A percentile compares a stretch with the other conserved stretches of the same genome.
Evolutionary conservation across 2,888 invertebrate genomes (phyloP).

Genomic region (Ischnus inquisitorius): DNA sequence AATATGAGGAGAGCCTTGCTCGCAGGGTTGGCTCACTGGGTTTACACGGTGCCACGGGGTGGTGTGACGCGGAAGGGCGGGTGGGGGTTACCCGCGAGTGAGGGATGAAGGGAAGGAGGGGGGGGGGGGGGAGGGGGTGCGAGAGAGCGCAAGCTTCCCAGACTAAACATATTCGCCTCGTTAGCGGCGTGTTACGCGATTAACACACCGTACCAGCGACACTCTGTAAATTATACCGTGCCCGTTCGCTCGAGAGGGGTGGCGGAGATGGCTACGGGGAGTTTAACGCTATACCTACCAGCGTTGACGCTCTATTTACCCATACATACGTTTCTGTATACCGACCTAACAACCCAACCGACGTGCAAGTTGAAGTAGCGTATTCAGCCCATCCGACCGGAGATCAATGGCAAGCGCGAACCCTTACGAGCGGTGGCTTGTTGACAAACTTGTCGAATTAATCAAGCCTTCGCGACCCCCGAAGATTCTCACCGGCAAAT

Average conservation of each 20-base stretch:
- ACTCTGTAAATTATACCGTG: constrained; percentile 73
- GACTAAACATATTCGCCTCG: constrained; percentile 74
- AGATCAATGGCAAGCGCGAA: constrained; percentile 50
- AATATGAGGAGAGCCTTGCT: constrained; percentile 72
- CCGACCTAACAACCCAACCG: constrained; percentile 26
- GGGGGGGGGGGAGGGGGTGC: constrained; percentile 36
- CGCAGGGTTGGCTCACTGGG: constrained; percentile 58
- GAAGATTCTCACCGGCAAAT: constrained; percentile 23
- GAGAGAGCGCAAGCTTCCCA: constrained; percentile 46
- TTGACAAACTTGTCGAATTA: constrained; percentile 71
- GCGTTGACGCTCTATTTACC: constrained; percentile 48
- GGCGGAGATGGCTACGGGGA: constrained; percentile 27
- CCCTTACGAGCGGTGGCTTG: constrained; percentile 55
- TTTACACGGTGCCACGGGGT: constrained; percentile 55
- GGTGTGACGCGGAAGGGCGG: constrained; percentile 32
- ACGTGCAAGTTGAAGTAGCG: constrained; percentile 14
- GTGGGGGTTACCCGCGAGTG: constrained; percentile 5
- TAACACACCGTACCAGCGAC: constrained; percentile 74
- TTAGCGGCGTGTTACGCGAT: constrained; percentile 77
- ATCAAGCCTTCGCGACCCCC: constrained; percentile 56
- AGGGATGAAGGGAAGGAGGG: constrained; percentile 25
- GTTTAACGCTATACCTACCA: constrained; percentile 52
- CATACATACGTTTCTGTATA: constrained; percentile 30
- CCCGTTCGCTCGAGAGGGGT: constrained; percentile 17
- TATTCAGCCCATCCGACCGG: constrained; percentile 28